These are phyloP conservation scores for Anodontia alba DNA, from an alignment of 2,888 invertebrate species.

Conservation along the genomic window DNA sequence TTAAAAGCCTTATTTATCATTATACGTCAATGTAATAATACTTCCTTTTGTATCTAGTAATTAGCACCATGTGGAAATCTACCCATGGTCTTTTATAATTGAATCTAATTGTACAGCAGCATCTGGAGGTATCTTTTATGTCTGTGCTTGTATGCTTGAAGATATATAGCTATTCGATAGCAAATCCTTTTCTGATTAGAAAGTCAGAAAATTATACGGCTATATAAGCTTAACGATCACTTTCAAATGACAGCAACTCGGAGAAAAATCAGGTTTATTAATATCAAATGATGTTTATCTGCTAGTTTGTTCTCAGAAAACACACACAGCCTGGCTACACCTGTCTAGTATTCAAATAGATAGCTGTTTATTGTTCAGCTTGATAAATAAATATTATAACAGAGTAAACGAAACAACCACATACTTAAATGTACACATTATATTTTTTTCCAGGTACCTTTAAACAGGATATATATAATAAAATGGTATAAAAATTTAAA, in stretches of 20 bases:
- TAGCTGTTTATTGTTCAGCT: too few species aligned
- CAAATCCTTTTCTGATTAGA: conserved; percentile 1
- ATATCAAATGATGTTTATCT: not conserved
- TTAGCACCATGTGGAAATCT: not conserved
- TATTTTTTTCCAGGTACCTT: too few species aligned
- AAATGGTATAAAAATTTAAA: too few species aligned
- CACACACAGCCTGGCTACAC: too few species aligned
- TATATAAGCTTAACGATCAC: not conserved
- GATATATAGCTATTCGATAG: not conserved
- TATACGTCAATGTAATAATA: not conserved
- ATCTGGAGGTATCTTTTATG: not conserved
- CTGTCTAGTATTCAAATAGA: too few species aligned
- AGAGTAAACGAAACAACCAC: too few species aligned
- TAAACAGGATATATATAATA: too few species aligned
- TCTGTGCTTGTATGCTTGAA: not conserved
- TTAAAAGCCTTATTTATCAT: too few species aligned
- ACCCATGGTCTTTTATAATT: not conserved
- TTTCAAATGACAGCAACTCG: not conserved
- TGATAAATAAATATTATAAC: too few species aligned
- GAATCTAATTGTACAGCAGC: not conserved
- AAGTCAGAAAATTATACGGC: not conserved
- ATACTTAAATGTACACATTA: too few species aligned
- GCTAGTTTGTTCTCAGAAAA: too few species aligned
- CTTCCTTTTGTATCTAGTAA: not conserved
- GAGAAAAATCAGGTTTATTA: not conserved